These are phyloP conservation scores for Paedocypris sp. DNA, from an alignment of 2,113 vertebrate species.

Conservation along the genomic window DNA sequence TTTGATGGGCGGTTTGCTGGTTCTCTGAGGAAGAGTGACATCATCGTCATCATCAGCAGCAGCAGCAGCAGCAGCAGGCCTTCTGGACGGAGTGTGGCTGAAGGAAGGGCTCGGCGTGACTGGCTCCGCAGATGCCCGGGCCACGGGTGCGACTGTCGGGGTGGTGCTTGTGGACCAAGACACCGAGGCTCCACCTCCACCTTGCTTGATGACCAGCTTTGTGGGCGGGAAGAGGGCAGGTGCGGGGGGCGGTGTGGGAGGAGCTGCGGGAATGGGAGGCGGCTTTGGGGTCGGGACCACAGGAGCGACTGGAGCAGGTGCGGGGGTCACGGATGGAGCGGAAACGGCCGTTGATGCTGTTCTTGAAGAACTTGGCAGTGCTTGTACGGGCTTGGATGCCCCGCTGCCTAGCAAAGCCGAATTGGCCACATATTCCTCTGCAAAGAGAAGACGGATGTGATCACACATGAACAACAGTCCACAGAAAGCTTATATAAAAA, in stretches of 20 bases:
- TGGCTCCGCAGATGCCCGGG: conserved; percentile 31
- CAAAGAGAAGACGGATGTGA: conserved; percentile 16
- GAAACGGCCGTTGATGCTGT: neutral
- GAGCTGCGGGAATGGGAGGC: neutral
- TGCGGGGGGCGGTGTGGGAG: conserved; percentile 15
- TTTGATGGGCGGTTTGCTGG: conserved; percentile 81
- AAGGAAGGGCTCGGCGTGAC: conserved; percentile 37
- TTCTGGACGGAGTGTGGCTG: conserved; percentile 38
- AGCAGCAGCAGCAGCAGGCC: too few species aligned
- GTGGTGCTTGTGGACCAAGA: conserved; percentile 77
- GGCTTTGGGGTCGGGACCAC: conserved; percentile 21
- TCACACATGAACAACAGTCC: neutral
- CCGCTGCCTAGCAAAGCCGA: conserved; percentile 64
- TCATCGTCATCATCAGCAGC: conserved; percentile 61
- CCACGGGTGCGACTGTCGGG: conserved; percentile 28
- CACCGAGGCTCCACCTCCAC: conserved; percentile 71
- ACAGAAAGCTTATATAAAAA: neutral
- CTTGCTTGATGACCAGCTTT: conserved; percentile 84
- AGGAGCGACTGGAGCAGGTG: neutral
- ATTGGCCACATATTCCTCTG: conserved; percentile 82
- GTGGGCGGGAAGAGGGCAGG: conserved; percentile 61
- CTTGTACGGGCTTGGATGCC: conserved; percentile 10
- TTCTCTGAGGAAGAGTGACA: conserved; percentile 71
- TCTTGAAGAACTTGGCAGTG: conserved; percentile 25
- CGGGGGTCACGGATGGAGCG: conserved; percentile 22